phyloP scores from a whole-genome alignment of 2,888 invertebrate genomes.

The Chloroclystis v-ata region DNA sequence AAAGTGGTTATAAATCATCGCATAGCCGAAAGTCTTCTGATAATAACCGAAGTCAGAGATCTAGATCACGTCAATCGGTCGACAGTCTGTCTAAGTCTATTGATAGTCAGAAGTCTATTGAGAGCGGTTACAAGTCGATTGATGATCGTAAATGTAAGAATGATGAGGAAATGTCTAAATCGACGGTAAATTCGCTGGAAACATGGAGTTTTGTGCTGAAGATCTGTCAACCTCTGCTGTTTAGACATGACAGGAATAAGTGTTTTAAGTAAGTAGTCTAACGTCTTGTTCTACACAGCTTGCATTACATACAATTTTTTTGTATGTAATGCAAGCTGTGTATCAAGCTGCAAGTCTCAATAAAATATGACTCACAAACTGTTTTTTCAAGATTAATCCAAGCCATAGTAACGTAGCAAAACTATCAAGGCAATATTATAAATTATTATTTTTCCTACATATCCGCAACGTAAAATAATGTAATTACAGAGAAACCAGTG shows the following conservation, averaged over 20 bases:
- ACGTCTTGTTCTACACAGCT: too few relatives aligned
- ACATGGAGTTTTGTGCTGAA: slow-evolving; percentile 70
- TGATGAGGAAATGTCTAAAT: slow-evolving; percentile 40
- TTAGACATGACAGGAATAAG: slow-evolving; percentile 66
- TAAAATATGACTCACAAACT: too few relatives aligned
- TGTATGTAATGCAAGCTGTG: too few relatives aligned
- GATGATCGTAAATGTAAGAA: slow-evolving; percentile 9
- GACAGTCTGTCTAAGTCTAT: slow-evolving; percentile 1
- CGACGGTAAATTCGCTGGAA: slow-evolving; percentile 60
- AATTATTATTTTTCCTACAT: too few relatives aligned
- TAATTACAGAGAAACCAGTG: slow-evolving; percentile 53
- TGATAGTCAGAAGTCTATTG: slow-evolving; percentile 1
- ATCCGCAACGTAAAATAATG: too few relatives aligned
- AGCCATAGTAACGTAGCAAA: too few relatives aligned
- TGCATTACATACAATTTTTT: too few relatives aligned
- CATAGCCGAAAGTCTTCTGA: slow-evolving; percentile 3
- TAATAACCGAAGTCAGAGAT: background rate
- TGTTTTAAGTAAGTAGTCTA: slow-evolving; percentile 58
- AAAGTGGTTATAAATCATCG: slow-evolving; percentile 10
- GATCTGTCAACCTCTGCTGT: slow-evolving; percentile 67
- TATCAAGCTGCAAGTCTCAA: too few relatives aligned
- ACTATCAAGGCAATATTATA: too few relatives aligned
- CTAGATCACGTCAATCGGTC: background rate
- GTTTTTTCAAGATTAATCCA: too few relatives aligned
- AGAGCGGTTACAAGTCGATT: slow-evolving; percentile 9